Evolutionary conservation across 2,888 invertebrate genomes (phyloP), one percentile per base, ranked within the genome.

Genomic region (Calephelis perditalis): DNA sequence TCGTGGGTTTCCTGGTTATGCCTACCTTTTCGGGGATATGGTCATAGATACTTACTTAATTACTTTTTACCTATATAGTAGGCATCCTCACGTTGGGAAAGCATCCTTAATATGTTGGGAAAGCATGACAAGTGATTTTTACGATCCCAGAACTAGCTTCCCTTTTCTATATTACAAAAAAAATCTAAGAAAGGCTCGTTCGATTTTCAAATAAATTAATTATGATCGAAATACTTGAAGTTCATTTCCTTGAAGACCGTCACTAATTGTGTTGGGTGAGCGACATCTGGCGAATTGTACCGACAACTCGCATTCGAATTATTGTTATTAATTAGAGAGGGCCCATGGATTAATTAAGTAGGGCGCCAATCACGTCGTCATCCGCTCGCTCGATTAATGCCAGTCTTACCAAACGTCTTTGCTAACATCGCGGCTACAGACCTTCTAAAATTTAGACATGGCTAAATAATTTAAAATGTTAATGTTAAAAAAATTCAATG

Each of bases 271-370:
- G 64, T 62, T 52, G 56, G 47, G 57, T 61, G 61, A 55, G 68
- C 87, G 88, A 83, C 89, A 89, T 86, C 86, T 88, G 86, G 78
- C 75, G 70, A 74, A 78, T 78, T 73, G 73, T 68, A 65, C 70
- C 75, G 77, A 79, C 76, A 78, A 77, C 73, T 75, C 76, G 70
- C 75, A 74, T 75, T 74, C 73, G 79, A 86, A 83, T 86, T 88
- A 89, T 88, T 88, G 84, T 86, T 89, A 88, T 89, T 89, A 89
- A 89, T 89, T 88, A 89, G 85, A 73, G 78, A 82, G 83, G 80
- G 81, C 79, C 81, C 78, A 79, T 74, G 84, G 80, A 85, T 85
- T 88, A 89, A 89, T 89, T 88, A 88, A 87, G 84, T 83, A 84
- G 78, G 81, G 84, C 83, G 84, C 84, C 87, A 84, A 89, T 89